Base-by-base conservation (phyloP, 2,797 vertebrate species). In the Syngnathus rostellatus region DNA sequence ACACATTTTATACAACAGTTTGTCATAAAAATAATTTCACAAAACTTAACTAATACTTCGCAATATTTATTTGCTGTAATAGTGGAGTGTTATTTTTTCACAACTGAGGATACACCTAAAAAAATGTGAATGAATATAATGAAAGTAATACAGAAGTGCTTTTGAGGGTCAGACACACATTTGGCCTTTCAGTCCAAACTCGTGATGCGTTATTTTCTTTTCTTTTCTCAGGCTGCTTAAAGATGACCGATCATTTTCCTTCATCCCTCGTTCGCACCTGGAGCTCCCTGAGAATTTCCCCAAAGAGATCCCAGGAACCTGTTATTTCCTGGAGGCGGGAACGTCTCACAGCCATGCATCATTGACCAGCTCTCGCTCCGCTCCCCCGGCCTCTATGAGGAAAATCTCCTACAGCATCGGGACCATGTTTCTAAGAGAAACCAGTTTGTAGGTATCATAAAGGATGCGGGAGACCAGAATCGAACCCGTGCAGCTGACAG, bases 361-460 rank as follows among this genome's bases (percentile, higher is more conserved):
- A 0, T 66, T 91, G 78, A 89, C 90, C 83, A 90, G 87, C 85
- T 90, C 89, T 61, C 89, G 93, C 77, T 94, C 95, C 6, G 80
- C 93, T 69, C 90, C 94, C 25, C 92, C 94, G 50, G 90, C 94
- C 63, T 93, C 94, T 87, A 93, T 96, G 84, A 96, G 93, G 83
- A 98, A 97, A 84, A 92, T 97, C 77, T 97, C 96, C 76, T 99
- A 99, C 90, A 96, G 94, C 90, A 98, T 99, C 2, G 97, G 97
- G 78, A 99, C 97, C 84, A 99, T 99, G 97, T 99, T 98, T 88
- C 93, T 99, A 74, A 93, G 97, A 87, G 97, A 99, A 89, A 99
- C 97, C 1, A 99, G 97, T 88, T 90, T 99, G 92, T 99, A 93
- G 94, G 88, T 45, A 41, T 43, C 19, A 60, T 43, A 59, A 63